These are phyloP conservation scores for Piezodorus guildinii DNA, from an alignment of 1,140 invertebrate species.

Conservation along the genomic window DNA sequence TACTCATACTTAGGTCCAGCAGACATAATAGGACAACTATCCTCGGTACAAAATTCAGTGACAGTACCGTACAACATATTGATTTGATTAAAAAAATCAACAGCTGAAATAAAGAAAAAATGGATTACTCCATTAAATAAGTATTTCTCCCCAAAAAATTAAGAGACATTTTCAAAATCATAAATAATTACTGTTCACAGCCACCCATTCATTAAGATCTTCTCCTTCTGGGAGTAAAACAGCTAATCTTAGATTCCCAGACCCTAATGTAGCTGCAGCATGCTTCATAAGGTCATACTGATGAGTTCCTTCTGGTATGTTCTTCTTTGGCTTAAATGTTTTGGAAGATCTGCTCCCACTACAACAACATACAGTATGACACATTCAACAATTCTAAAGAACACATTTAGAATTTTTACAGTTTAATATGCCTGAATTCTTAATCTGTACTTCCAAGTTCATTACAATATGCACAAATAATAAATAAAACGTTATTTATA, in stretches of 20 bases:
- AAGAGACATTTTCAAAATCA: neutral
- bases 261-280: slow-evolving; percentile 94
- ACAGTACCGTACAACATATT: slow-evolving; percentile 99
- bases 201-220: slow-evolving; percentile 99
- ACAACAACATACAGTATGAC: slow-evolving; percentile 26
- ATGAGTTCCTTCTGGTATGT: slow-evolving; percentile 96
- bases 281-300: slow-evolving; percentile 99
- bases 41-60: slow-evolving; percentile 97
- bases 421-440: neutral
- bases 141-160: neutral
- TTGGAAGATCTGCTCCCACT: slow-evolving; percentile 83
- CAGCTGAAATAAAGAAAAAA: slow-evolving; percentile 53
- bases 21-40: slow-evolving; percentile 95
- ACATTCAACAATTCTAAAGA: too few relatives aligned
- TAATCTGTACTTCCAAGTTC: neutral
- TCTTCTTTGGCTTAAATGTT: slow-evolving; percentile 98
- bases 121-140: neutral
- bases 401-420: too few relatives aligned
- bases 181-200: slow-evolving; percentile 80
- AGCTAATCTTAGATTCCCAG: slow-evolving; percentile 88
- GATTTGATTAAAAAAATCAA: slow-evolving; percentile 99
- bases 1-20: slow-evolving; percentile 98
- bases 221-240: slow-evolving; percentile 97
- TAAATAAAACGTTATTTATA: too few relatives aligned
- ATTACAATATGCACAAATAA: neutral